Base-by-base conservation (phyloP, 64 coral and sea anemone species). In the Astreopora myriophthalma region DNA sequence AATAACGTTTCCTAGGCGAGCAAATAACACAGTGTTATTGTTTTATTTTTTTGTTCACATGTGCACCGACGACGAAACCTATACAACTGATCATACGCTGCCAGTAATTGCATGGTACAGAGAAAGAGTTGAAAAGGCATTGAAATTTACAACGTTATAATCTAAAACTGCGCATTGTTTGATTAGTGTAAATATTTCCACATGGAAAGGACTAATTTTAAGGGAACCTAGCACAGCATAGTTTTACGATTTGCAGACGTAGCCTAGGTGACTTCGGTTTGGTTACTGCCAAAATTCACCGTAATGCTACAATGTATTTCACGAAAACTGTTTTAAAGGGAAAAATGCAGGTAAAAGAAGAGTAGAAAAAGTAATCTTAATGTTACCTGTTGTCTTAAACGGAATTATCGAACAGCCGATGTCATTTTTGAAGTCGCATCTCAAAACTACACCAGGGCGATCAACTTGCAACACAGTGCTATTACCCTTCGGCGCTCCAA, bases 401-500 rank as follows among this genome's bases (percentile, higher is more conserved):
- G 52, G 52, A 34, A 83, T 3, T 35, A 22, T 57, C 22, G 55
- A 27, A 34, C 79, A 83, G 6, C 12, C 20, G 2, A 3, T 1
- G n/a, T 83, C 7, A 7, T 73, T 66, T 11, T 20, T 76, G 31
- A 92, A 86, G 30, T 86, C 71, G 58, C 90, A 92, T 60, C 42
- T 63, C 80, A 86, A 85, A 12, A 92, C 90, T n/a, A 73, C 80
- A 4, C 90, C 90, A 10, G 90, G 90, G 34, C 39, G 64, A 3
- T 27, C 34, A 39, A 86, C 48, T 12, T 78, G 31, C 49, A 86
- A 16, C 58, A 0, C 34, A 10, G 52, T 5, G 16, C 30, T 79
- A 61, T 92, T 86, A 1, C 68, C 90, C 34, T 92, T 92, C 2
- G 90, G 90, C 34, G 90, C 90, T 17, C 90, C 90, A 12, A 92